A percentile compares a stretch with the other conserved stretches of the same genome.
These are phyloP conservation scores for Drosophila kurseongensis DNA, from an alignment of 1,140 invertebrate genomes.

Conservation along the genomic window DNA sequence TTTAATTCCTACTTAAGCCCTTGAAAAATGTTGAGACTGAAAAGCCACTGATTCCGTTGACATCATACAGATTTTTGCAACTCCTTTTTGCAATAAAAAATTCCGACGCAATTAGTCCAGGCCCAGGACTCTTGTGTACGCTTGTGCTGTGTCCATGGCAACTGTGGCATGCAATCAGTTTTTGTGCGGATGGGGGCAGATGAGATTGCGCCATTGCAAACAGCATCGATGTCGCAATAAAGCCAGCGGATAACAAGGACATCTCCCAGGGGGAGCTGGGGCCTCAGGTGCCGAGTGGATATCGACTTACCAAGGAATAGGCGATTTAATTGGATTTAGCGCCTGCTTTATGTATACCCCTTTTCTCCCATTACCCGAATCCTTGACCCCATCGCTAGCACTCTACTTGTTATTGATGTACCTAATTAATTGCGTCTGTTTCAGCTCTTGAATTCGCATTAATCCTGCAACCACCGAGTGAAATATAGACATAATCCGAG, in stretches of 20 bases:
- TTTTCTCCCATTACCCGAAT: constrained; percentile 8
- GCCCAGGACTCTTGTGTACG: not conserved
- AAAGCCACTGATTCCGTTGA: not conserved
- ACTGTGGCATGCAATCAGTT: constrained; percentile 41
- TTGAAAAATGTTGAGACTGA: not conserved
- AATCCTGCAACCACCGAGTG: constrained; percentile 4
- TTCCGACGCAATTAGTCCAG: constrained; percentile 26
- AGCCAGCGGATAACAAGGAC: constrained; percentile 26
- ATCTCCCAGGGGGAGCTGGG: not conserved
- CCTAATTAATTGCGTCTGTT: constrained; percentile 51
- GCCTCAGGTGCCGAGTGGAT: constrained; percentile 32
- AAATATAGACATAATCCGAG: constrained; percentile 7
- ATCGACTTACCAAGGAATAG: constrained; percentile 45
- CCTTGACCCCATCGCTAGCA: not conserved
- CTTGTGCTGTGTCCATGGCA: constrained; percentile 48
- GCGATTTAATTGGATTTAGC: constrained; percentile 64
- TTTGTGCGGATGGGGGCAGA: constrained; percentile 12
- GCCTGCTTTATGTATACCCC: constrained; percentile 44
- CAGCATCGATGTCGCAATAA: constrained; percentile 51
- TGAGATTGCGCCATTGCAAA: constrained; percentile 49
- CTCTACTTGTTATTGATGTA: constrained; percentile 35
- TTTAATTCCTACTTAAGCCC: too few species aligned
- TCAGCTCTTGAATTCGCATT: constrained; percentile 27
- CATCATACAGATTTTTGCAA: not conserved
- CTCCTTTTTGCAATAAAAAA: not conserved